A percentile compares a stretch with the other conserved stretches of the same genome.
phyloP scores from a whole-genome alignment of 2,797 vertebrate species.

The Sarcophilus harrisii region DNA sequence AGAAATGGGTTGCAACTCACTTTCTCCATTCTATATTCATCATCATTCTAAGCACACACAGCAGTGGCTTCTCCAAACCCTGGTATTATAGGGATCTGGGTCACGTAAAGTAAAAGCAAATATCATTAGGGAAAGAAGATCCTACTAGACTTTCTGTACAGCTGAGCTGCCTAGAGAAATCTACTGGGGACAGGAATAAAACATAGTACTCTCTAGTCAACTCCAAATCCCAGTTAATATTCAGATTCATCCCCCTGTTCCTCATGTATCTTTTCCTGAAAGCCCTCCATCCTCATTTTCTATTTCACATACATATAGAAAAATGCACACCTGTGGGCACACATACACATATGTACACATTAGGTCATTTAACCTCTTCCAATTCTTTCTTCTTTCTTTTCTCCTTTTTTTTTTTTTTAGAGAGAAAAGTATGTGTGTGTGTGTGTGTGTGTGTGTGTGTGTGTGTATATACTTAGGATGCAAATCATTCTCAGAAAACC shows the following conservation, averaged over 20 bases:
- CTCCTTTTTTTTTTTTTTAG: conserved; percentile 7
- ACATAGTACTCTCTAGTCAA: conserved; percentile 46
- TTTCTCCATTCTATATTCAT: neutral
- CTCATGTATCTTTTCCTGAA: neutral
- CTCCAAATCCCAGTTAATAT: conserved; percentile 47
- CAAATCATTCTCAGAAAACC: neutral
- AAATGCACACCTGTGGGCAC: neutral
- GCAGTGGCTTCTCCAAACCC: conserved; percentile 22
- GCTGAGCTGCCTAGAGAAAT: conserved; percentile 33
- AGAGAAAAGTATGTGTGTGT: neutral
- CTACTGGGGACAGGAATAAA: neutral
- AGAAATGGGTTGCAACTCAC: neutral
- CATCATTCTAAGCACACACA: neutral
- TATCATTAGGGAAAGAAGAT: conserved; percentile 40
- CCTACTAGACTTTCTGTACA: neutral
- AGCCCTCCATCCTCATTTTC: neutral
- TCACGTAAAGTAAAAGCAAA: conserved; percentile 45
- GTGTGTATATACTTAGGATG: neutral
- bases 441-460: neutral
- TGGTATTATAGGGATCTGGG: neutral
- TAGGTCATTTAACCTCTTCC: neutral
- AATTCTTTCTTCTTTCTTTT: neutral
- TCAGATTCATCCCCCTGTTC: neutral
- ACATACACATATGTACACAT: neutral
- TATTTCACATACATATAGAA: neutral